phyloP scores from a whole-genome alignment of 2,888 invertebrate species.

The Pseudococcus jackbeardsleyi region DNA sequence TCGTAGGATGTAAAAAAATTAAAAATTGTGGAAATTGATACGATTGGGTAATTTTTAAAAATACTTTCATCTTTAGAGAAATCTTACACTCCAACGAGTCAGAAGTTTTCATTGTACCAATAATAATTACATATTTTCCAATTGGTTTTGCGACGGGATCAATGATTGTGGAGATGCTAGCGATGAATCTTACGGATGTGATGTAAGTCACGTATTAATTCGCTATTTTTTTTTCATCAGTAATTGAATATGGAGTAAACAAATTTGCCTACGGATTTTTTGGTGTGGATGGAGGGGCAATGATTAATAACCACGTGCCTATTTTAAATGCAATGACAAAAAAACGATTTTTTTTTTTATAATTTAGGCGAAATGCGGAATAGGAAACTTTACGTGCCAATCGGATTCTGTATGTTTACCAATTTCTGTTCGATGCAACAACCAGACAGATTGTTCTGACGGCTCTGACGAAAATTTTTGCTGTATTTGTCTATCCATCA shows the following conservation, averaged over 20 bases:
- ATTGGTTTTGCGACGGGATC: constrained; percentile 30
- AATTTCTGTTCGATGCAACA: constrained; percentile 17
- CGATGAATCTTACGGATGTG: constrained; percentile 30
- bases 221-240: neutral
- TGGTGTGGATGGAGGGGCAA: no score
- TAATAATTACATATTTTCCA: neutral
- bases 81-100: neutral
- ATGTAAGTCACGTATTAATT: neutral
- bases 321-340: neutral
- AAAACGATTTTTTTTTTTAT: neutral
- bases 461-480: constrained; percentile 21
- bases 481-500: neutral
- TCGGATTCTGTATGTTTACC: neutral
- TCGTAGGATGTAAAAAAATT: no score
- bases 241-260: no score
- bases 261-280: no score
- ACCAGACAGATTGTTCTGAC: neutral
- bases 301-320: neutral
- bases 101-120: constrained; percentile 34
- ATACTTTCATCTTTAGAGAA: neutral
- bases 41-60: neutral
- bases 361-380: neutral
- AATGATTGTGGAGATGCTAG: constrained; percentile 21
- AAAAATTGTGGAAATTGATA: no score
- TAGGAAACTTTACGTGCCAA: constrained; percentile 14